Evolutionary conservation across 2,113 vertebrate species (phyloP).

Genomic region (Onychostruthus taczanowskii): DNA sequence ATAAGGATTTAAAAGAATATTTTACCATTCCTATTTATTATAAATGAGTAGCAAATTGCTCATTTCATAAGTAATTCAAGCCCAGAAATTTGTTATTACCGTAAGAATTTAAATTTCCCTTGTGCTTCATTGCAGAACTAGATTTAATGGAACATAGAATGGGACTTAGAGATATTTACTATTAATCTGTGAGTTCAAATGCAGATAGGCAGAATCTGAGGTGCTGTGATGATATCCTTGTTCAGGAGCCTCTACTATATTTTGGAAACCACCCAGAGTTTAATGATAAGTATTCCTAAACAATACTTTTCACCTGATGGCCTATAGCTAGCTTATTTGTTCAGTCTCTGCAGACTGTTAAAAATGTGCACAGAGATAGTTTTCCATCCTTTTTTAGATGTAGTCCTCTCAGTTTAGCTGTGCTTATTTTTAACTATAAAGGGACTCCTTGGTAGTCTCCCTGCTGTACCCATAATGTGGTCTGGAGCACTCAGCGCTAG

Average conservation of each 20-base stretch:
- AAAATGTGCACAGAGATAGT: neutral
- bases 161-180: neutral
- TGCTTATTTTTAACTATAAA: neutral
- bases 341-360: neutral
- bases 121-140: neutral
- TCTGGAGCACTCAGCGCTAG: neutral
- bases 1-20: neutral
- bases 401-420: neutral
- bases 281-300: neutral
- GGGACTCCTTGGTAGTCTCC: neutral
- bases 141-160: neutral
- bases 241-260: neutral
- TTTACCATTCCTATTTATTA: neutral
- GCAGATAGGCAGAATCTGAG: neutral
- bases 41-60: neutral
- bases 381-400: neutral
- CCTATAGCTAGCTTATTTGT: neutral
- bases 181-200: neutral
- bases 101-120: neutral
- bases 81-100: constrained; percentile 3
- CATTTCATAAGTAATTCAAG: constrained; percentile 9
- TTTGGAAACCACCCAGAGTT: neutral
- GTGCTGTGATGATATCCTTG: neutral
- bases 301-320: neutral
- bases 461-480: neutral